These are phyloP conservation scores for Bombus superbus DNA, from an alignment of 1,140 invertebrate genomes.

Conservation along the genomic window DNA sequence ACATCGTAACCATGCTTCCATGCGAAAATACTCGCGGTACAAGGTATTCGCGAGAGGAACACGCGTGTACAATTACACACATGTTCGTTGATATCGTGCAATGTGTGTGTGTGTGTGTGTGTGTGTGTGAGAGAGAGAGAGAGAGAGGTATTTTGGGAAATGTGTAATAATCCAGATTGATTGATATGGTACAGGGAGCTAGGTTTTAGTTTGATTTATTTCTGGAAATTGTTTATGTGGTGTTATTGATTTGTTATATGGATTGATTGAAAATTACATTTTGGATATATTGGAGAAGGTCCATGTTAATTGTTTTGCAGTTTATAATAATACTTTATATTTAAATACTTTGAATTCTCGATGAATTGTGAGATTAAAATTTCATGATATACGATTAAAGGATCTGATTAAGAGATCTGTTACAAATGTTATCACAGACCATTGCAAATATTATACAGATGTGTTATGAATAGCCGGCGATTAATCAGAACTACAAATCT, in stretches of 20 bases:
- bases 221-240: background rate
- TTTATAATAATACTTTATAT: no score
- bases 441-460: no score
- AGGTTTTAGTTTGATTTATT: background rate
- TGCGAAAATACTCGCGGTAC: background rate
- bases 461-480: no score
- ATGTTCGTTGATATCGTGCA: background rate
- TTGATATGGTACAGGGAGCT: background rate
- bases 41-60: background rate
- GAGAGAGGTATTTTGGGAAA: background rate
- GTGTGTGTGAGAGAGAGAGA: background rate
- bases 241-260: background rate
- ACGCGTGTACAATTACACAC: background rate
- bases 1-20: constrained; percentile 1
- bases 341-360: no score
- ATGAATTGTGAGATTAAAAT: no score
- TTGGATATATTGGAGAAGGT: background rate
- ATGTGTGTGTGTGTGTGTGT: background rate
- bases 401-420: no score
- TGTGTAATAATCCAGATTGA: constrained; percentile 15
- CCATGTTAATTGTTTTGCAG: no score
- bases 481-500: no score
- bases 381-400: no score
- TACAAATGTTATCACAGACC: no score
- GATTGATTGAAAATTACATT: background rate